Evolutionary conservation across 2,888 invertebrate species (phyloP), one percentile per base, ranked within the genome.

Genomic region (Macaria liturata): DNA sequence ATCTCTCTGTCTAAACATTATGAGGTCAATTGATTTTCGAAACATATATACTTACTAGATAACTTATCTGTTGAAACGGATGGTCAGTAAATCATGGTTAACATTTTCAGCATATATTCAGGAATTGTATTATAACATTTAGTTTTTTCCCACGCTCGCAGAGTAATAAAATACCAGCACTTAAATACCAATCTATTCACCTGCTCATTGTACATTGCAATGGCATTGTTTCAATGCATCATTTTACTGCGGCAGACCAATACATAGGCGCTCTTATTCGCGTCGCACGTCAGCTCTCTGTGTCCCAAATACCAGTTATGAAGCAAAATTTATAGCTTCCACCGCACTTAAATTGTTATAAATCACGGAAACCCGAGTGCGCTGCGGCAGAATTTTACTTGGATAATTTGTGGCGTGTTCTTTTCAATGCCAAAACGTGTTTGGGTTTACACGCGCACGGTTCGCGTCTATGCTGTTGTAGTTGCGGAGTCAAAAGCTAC

Each of bases 291-390:
- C 62, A 58, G 39, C 39, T 49, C 66, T 56, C 54, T 63, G 62
- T 73, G 76, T 73, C 71, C 76, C 67, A 73, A 76, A 79, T 80
- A 72, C 71, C 75, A 71, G 70, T 74, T 75, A 73, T 71, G 68
- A 70, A 61, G 70, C 64, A 65, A 60, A 72, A 74, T 74, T 75
- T 77, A 73, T 75, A 64, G 63, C 68, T 65, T 65, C 57, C 58
- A 65, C 61, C 65, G 66, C 65, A 61, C 53, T 68, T 65, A 62
- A 56, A 67, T 68, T 69, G 70, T 69, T 70, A 69, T 70, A 73
- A 70, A 71, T 71, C 71, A 73, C 67, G 69, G 64, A 58, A 62
- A 65, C 55, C 56, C 48, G 60, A 53, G 44, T 4, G 48, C 51
- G 48, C 57, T 63, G 67, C 59, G 62, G 58, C 63, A 30, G 49